Evolutionary conservation across 1,140 invertebrate genomes (phyloP), one percentile per base, ranked within the genome.

Genomic region (Melitaea cinxia): DNA sequence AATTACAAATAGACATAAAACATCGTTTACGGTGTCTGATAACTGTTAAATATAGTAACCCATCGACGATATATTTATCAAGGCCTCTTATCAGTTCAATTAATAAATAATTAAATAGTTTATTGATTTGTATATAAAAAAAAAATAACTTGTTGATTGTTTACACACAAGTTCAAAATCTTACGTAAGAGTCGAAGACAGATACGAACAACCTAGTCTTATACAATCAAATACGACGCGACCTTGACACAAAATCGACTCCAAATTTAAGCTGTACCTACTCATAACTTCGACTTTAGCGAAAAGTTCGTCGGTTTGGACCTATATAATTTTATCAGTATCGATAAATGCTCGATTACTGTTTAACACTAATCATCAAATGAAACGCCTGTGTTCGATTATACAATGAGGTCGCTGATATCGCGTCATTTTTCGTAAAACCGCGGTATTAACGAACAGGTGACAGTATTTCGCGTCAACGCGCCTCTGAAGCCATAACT

Each of bases 401-500:
- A 66, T 37, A 62, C 35, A 73, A 73, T 54, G 52, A 70, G 62
- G 55, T 53, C 47, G 65, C 28, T 39, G 57, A 37, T 49, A 63
- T 68, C 61, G 42, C 59, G 65, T 61, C 57, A 66, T 68, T 71
- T 69, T 64, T 71, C 35, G 59, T 60, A 65, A 66, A 65, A 70
- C 45, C 37, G 42, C 17, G 39, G 33, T 54, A 37, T 58, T 65
- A 71, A 68, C 56, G 62, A 74, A 66, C 56, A 68, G 72, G 68
- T 70, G 72, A 71, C 72, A 73, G 72, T 70, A 68, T 67, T 71
- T 74, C 65, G 72, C 77, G 68, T 80, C 77, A 73, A 77, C 63
- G 73, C 63, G 75, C 75, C 69, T 75, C 65, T 67, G 71, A 72
- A 73, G 78, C 74, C 69, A 59, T 72, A 79, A 88, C 85, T 88